A percentile compares a stretch with the other conserved stretches of the same genome.
Evolutionary conservation across 2,888 invertebrate genomes (phyloP).

Genomic region (Dicyrtoma fusca): DNA sequence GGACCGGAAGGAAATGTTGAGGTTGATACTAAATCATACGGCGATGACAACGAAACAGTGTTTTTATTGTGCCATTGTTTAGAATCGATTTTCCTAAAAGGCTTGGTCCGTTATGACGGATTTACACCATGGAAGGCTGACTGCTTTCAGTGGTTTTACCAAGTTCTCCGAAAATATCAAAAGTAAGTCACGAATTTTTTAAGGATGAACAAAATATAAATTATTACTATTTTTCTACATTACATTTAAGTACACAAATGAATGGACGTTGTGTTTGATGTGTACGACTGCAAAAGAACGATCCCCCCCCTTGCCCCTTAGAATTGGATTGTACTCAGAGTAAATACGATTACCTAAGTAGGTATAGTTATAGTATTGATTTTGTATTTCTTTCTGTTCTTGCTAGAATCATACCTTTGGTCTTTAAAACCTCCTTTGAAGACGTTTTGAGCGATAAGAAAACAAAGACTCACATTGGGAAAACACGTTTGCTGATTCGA

Average conservation of each 20-base stretch:
- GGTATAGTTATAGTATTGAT: neutral
- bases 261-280: too few species aligned
- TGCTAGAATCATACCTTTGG: slow-evolving; percentile 47
- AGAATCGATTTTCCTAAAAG: slow-evolving; percentile 66
- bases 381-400: too few species aligned
- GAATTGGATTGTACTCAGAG: too few species aligned
- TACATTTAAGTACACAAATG: too few species aligned
- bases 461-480: slow-evolving; percentile 61
- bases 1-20: slow-evolving; percentile 57
- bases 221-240: too few species aligned
- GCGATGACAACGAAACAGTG: slow-evolving; percentile 63
- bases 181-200: slow-evolving; percentile 54
- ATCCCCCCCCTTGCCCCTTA: too few species aligned
- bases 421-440: slow-evolving; percentile 62
- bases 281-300: too few species aligned
- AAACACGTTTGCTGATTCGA: slow-evolving; percentile 63
- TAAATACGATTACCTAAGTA: too few species aligned
- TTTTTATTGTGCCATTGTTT: slow-evolving; percentile 64
- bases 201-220: neutral
- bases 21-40: slow-evolving; percentile 58
- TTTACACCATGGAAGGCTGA: slow-evolving; percentile 61
- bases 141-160: slow-evolving; percentile 65
- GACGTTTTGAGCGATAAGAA: slow-evolving; percentile 61
- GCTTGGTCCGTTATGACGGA: slow-evolving; percentile 60
- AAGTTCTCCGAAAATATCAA: slow-evolving; percentile 60